A percentile compares a stretch with the other conserved stretches of the same genome.
Evolutionary conservation across 2,888 invertebrate genomes (phyloP).

Genomic region (Laothoe populi): DNA sequence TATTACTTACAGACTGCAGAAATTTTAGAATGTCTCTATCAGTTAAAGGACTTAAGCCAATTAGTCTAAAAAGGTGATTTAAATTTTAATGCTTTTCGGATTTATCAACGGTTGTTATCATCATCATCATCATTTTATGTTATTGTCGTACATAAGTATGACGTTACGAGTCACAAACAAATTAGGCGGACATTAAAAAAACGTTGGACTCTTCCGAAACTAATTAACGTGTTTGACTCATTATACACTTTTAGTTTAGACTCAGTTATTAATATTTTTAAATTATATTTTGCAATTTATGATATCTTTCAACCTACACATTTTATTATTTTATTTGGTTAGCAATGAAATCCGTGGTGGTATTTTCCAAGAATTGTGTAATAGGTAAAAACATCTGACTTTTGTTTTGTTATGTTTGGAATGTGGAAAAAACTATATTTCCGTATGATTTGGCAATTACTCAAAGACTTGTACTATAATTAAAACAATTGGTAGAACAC

Average conservation of each 20-base stretch:
- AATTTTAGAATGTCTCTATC: neutral
- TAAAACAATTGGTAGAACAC: slow-evolving; percentile 14
- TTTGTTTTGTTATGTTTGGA: neutral
- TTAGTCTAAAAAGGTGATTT: slow-evolving; percentile 40
- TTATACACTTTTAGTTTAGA: slow-evolving; percentile 58
- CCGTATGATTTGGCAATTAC: slow-evolving; percentile 3
- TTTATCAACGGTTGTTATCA: slow-evolving; percentile 39
- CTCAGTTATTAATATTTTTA: slow-evolving; percentile 69
- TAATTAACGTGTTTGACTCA: slow-evolving; percentile 63
- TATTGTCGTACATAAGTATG: slow-evolving; percentile 42
- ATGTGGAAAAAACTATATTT: neutral
- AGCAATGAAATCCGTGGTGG: neutral
- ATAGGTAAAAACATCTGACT: neutral
- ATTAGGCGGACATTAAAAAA: slow-evolving; percentile 75
- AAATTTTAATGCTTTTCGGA: slow-evolving; percentile 31
- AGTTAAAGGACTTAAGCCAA: slow-evolving; percentile 43
- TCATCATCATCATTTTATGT: too few relatives aligned
- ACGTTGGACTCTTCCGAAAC: slow-evolving; percentile 71
- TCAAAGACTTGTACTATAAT: slow-evolving; percentile 21
- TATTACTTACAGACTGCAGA: neutral
- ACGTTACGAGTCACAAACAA: slow-evolving; percentile 58
- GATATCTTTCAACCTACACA: neutral
- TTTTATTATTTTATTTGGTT: neutral
- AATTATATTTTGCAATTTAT: slow-evolving; percentile 61
- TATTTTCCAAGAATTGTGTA: neutral